phyloP scores from a whole-genome alignment of 2,797 vertebrate species.

The Cuniculus paca region DNA sequence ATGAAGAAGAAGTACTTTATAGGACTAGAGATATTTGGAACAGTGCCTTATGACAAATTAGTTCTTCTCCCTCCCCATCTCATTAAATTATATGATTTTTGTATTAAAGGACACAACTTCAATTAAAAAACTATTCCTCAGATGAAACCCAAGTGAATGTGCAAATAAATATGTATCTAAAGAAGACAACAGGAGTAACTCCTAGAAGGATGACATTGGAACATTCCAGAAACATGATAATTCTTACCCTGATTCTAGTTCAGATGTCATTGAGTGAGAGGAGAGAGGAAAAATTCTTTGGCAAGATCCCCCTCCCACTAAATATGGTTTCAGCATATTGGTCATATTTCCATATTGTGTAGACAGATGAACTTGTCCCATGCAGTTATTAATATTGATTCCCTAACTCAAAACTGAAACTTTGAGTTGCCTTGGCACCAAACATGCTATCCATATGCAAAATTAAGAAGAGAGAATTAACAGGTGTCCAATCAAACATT shows the following conservation, averaged over 20 bases:
- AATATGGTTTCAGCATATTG: conserved; percentile 77
- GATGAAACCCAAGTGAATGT: background rate
- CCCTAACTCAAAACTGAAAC: conserved; percentile 80
- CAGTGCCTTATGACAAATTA: conserved; percentile 66
- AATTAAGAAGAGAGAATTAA: conserved; percentile 85
- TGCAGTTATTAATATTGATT: conserved; percentile 86
- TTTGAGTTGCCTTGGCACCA: conserved; percentile 81
- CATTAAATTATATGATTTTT: conserved; percentile 65
- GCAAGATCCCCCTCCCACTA: conserved; percentile 81
- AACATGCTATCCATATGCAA: conserved; percentile 79
- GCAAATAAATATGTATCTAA: conserved; percentile 21
- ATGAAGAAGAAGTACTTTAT: conserved; percentile 57
- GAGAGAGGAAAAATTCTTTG: conserved; percentile 65
- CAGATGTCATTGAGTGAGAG: background rate
- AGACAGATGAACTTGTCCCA: conserved; percentile 85
- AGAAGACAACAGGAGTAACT: conserved; percentile 72
- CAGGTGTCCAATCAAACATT: conserved; percentile 74
- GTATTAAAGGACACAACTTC: conserved; percentile 1
- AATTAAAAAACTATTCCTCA: conserved; percentile 60
- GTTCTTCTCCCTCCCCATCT: conserved; percentile 48
- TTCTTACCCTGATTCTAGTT: conserved; percentile 77
- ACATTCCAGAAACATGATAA: conserved; percentile 79
- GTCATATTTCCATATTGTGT: conserved; percentile 82
- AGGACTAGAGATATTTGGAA: conserved; percentile 67
- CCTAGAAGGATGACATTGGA: conserved; percentile 76